Conservation (phyloP, 2,797 vertebrate species). For the Trematomus bernacchii region DNA sequence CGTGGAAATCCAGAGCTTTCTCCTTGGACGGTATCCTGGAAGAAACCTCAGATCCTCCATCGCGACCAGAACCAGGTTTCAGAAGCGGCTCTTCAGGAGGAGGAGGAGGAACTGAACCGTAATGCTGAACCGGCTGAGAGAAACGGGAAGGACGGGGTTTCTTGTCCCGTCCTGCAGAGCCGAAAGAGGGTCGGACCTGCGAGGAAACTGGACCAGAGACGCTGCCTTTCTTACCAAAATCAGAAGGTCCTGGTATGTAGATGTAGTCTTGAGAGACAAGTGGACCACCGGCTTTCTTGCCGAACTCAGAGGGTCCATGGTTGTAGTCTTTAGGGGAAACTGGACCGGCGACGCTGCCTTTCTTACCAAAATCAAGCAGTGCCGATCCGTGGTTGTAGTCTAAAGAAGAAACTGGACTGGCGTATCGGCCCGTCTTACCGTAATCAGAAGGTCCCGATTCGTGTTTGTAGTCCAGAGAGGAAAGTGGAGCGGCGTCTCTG, state of each 20-base stretch:
- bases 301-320: background rate
- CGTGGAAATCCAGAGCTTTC: conserved; percentile 83
- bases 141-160: conserved; percentile 10
- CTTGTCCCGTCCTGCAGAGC: background rate
- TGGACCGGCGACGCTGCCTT: background rate
- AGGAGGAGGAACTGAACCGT: background rate
- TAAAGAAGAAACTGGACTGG: background rate
- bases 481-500: background rate
- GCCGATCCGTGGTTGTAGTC: conserved; percentile 1
- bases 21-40: conserved; percentile 57
- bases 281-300: background rate
- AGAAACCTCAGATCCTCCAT: background rate
- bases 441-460: background rate
- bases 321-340: conserved; percentile 18
- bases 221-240: background rate
- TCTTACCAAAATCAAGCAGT: background rate
- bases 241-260: background rate
- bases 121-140: conserved; percentile 9
- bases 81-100: background rate
- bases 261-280: background rate
- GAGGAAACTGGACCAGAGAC: background rate
- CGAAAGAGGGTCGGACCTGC: conserved; percentile 30
- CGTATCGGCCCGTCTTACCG: background rate
- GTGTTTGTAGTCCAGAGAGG: background rate
- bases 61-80: background rate